A percentile compares a stretch with the other conserved stretches of the same genome.
These are phyloP conservation scores for Philaethria dido DNA, from an alignment of 2,888 invertebrate genomes.

Conservation along the genomic window DNA sequence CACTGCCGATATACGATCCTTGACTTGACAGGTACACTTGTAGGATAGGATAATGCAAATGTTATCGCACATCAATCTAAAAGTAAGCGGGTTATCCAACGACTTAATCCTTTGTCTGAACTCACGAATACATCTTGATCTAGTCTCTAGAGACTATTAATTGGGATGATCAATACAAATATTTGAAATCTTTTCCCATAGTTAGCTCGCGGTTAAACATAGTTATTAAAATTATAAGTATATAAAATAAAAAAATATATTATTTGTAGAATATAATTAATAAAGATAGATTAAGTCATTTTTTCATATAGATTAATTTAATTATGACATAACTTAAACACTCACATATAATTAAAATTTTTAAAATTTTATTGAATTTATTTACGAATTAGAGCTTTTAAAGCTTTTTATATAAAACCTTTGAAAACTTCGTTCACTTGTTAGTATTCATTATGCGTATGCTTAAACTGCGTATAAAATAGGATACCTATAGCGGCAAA, in stretches of 20 bases:
- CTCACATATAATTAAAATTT: background rate
- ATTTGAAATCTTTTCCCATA: background rate
- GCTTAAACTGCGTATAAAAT: conserved; percentile 3
- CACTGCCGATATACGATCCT: background rate
- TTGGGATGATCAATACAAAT: background rate
- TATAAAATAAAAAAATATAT: too few species aligned
- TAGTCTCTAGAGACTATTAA: too few species aligned
- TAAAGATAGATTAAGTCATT: too few species aligned
- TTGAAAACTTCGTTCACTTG: background rate
- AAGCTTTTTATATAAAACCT: background rate
- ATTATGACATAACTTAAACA: background rate
- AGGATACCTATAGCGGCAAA: background rate
- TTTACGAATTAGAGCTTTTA: background rate
- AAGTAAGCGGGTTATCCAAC: background rate
- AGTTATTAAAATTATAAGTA: too few species aligned
- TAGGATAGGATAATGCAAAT: conserved; percentile 3
- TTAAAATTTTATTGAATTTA: background rate
- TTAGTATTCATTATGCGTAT: background rate
- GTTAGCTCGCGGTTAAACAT: too few species aligned
- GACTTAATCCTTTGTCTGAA: conserved; percentile 9
- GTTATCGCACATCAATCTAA: conserved; percentile 6
- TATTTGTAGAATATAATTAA: too few species aligned
- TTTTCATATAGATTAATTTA: background rate
- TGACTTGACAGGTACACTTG: conserved; percentile 1
- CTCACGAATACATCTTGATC: background rate